Conservation (phyloP, 1,140 invertebrate species). For the Hypothenemus hampei region DNA sequence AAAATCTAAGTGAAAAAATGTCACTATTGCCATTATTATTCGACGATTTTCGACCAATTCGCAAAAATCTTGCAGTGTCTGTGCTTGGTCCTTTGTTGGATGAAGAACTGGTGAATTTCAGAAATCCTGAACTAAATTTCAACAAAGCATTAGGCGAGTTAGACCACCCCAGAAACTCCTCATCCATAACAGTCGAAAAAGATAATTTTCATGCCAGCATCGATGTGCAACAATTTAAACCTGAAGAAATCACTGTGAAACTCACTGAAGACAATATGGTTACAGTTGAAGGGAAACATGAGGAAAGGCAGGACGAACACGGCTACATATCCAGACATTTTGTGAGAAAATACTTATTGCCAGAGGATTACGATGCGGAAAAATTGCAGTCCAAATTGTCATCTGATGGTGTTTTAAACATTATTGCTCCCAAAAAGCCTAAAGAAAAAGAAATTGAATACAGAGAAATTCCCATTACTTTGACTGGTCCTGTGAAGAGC, state of each 20-base stretch:
- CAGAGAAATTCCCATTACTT: neutral
- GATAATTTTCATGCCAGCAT: conserved; percentile 51
- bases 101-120: neutral
- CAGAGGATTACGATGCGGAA: conserved; percentile 59
- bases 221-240: conserved; percentile 1
- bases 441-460: neutral
- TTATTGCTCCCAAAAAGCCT: conserved; percentile 52
- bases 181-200: conserved; percentile 45
- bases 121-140: neutral
- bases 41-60: neutral
- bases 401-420: conserved; percentile 66
- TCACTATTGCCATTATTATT: conserved; percentile 24
- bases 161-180: neutral
- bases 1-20: no score
- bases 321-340: conserved; percentile 53
- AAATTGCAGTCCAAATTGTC: conserved; percentile 62
- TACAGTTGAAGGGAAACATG: neutral
- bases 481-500: neutral
- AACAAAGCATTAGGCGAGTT: neutral
- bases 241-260: neutral
- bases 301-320: neutral
- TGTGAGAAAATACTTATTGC: conserved; percentile 61
- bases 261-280: neutral
- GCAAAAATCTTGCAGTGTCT: conserved; percentile 10
- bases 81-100: neutral